Conservation (phyloP, 2,888 invertebrate genomes). For the Panorpa germanica region DNA sequence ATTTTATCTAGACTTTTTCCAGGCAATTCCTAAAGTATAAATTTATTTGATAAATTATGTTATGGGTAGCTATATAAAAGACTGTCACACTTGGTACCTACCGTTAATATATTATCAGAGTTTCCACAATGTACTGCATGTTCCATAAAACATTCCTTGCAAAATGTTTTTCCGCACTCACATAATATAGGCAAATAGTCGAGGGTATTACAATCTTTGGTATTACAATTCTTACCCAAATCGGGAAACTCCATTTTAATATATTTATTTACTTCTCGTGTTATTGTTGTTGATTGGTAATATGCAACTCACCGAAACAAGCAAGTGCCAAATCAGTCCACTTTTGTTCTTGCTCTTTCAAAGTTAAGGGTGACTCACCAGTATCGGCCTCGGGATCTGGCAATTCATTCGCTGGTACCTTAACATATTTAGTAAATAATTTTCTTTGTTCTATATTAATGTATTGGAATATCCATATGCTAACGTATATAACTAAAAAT, state of each 20-base stretch:
- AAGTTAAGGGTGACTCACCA: constrained; percentile 74
- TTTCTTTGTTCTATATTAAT: no score
- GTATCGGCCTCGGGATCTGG: constrained; percentile 88
- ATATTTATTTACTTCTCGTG: no score
- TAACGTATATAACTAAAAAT: no score
- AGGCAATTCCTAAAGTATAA: no score
- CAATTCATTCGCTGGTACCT: constrained; percentile 69
- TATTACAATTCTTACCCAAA: constrained; percentile 44
- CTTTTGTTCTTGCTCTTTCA: constrained; percentile 71
- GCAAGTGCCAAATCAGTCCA: no score
- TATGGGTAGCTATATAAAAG: constrained; percentile 23
- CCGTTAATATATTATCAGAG: constrained; percentile 18
- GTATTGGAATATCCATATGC: no score
- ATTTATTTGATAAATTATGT: no score
- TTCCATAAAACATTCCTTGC: constrained; percentile 42
- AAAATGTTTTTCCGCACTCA: constrained; percentile 40
- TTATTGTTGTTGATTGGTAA: no score
- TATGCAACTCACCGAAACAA: no score
- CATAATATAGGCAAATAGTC: constrained; percentile 57
- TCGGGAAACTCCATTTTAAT: constrained; percentile 57
- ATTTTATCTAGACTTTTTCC: no score
- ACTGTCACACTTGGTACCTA: constrained; percentile 25
- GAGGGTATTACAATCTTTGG: constrained; percentile 38
- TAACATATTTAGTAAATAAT: no score
- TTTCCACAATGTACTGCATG: constrained; percentile 33